Conservation (phyloP, 2,113 vertebrate species). For the Zootoca vivipara region DNA sequence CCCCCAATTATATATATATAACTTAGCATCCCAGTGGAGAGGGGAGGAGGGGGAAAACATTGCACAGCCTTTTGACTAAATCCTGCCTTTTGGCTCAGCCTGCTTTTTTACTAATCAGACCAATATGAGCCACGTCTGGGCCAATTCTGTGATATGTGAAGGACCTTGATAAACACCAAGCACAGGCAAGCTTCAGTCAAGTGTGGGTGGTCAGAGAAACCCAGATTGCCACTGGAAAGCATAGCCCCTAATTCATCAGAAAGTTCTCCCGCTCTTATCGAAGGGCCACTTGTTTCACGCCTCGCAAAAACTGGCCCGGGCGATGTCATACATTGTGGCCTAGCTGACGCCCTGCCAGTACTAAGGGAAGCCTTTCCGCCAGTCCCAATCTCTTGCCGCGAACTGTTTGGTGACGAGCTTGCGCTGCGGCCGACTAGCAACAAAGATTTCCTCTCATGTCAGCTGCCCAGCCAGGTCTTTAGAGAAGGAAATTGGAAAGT, state of each 20-base stretch:
- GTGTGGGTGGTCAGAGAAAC: slow-evolving; percentile 20
- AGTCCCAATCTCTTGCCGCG: not conserved
- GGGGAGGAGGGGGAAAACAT: not conserved
- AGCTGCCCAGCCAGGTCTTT: not conserved
- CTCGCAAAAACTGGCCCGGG: not conserved
- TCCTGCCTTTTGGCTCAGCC: not conserved
- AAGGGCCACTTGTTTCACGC: not conserved
- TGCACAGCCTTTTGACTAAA: not conserved
- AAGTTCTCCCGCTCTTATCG: not conserved
- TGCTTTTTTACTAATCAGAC: slow-evolving; percentile 26
- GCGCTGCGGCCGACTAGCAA: not conserved
- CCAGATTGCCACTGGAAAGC: not conserved
- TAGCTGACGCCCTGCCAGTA: not conserved
- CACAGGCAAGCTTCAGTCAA: not conserved
- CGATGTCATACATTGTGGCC: not conserved
- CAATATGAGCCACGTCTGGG: slow-evolving; percentile 7
- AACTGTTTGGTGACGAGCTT: not conserved
- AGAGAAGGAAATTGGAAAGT: slow-evolving; percentile 3
- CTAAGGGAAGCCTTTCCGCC: not conserved
- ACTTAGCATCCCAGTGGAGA: not conserved
- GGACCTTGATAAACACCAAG: slow-evolving; percentile 14
- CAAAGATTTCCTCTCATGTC: not conserved
- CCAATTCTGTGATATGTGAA: slow-evolving; percentile 13
- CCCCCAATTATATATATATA: not conserved
- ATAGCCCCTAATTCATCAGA: not conserved